Percentiles rank a stretch among this genome's conserved stretches.
Conservation (phyloP, 37 sponge, comb jelly and placozoan species). For the Crambe crambe region DNA sequence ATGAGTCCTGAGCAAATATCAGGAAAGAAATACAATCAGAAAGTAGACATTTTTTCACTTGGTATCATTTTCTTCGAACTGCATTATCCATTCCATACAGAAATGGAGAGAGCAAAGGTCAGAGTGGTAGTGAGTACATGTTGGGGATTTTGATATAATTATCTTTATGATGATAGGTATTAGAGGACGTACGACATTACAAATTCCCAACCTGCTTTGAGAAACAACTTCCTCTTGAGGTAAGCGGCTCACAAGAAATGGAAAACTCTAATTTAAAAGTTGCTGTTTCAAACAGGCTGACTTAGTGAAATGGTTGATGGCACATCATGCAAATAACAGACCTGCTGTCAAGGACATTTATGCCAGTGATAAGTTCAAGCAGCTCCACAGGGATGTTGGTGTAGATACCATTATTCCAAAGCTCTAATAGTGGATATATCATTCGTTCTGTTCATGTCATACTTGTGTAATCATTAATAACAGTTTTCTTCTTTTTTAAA, state of each 20-base stretch:
- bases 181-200: conserved; percentile 21
- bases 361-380: conserved; percentile 3
- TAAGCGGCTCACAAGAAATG: background rate
- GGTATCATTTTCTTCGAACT: conserved; percentile 92
- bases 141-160: background rate
- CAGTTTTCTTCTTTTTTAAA: background rate
- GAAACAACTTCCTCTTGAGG: conserved; percentile 35
- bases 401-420: background rate
- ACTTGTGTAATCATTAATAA: background rate
- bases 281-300: conserved; percentile 27
- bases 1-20: conserved; percentile 84
- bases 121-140: background rate
- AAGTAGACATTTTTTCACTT: conserved; percentile 85
- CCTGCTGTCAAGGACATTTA: conserved; percentile 33
- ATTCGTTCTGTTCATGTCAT: background rate
- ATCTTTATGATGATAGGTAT: conserved; percentile 17
- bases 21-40: conserved; percentile 50
- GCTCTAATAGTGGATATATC: conserved; percentile 19
- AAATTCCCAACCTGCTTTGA: conserved; percentile 26
- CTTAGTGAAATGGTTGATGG: conserved; percentile 51
- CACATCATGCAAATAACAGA: background rate
- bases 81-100: conserved; percentile 46
- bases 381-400: background rate
- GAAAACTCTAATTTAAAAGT: background rate
- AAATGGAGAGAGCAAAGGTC: conserved; percentile 55